These are phyloP conservation scores for Callosobruchus maculatus DNA, from an alignment of 2,888 invertebrate genomes.

Conservation along the genomic window DNA sequence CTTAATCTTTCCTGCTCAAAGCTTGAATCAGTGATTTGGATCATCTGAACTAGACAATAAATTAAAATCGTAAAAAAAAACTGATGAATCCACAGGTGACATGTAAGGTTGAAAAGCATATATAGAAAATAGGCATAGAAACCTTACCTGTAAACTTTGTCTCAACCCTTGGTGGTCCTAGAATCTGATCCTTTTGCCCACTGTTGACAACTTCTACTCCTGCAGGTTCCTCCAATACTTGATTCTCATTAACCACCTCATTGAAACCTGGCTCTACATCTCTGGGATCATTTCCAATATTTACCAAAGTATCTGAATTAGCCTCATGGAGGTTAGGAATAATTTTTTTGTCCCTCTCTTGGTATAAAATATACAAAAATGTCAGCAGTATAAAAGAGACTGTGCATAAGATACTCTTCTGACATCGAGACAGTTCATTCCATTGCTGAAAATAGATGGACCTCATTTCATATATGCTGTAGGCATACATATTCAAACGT, in stretches of 20 bases:
- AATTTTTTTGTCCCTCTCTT: constrained; percentile 33
- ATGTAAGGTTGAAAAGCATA: too few relatives aligned
- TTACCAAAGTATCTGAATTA: constrained; percentile 30
- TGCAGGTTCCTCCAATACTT: constrained; percentile 52
- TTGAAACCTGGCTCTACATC: constrained; percentile 36
- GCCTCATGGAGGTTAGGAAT: constrained; percentile 8
- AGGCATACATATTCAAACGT: not conserved
- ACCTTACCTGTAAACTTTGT: constrained; percentile 34
- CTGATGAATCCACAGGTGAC: too few relatives aligned
- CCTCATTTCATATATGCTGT: not conserved
- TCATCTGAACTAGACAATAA: too few relatives aligned
- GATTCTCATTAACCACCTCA: constrained; percentile 37
- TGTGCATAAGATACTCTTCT: constrained; percentile 70
- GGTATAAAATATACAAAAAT: constrained; percentile 59
- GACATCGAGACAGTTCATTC: constrained; percentile 82
- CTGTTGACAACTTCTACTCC: constrained; percentile 29
- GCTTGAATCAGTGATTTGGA: too few relatives aligned
- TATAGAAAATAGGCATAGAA: not conserved
- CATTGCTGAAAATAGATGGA: constrained; percentile 64
- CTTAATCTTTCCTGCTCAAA: too few relatives aligned
- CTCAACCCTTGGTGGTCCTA: constrained; percentile 34
- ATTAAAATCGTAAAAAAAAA: too few relatives aligned
- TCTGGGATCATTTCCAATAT: constrained; percentile 38
- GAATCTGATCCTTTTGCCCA: constrained; percentile 34
- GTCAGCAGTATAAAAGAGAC: constrained; percentile 57